Percentiles rank a stretch among this genome's conserved stretches.
These are phyloP conservation scores for Tringa solitaria DNA, from an alignment of 2,113 vertebrate species.

Conservation along the genomic window DNA sequence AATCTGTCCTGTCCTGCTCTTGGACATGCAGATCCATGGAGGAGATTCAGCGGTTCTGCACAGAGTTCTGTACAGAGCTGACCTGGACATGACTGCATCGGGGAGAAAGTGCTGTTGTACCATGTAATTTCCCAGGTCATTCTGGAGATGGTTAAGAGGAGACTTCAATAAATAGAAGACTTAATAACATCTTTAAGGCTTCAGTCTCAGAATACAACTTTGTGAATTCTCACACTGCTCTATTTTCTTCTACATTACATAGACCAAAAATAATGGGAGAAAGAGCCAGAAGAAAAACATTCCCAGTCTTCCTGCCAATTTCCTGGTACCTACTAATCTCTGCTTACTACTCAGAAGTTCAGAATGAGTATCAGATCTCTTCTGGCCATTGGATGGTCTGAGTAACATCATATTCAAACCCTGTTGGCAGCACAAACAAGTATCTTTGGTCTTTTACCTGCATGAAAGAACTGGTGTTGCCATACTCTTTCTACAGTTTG, in stretches of 20 bases:
- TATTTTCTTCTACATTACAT: not conserved
- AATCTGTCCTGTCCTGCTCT: not conserved
- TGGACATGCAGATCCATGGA: not conserved
- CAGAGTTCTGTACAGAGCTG: not conserved
- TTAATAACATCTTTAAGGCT: not conserved
- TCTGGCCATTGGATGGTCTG: not conserved
- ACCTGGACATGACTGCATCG: not conserved
- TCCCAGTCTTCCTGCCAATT: not conserved
- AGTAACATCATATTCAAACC: not conserved
- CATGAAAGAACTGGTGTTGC: not conserved
- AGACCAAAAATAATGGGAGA: not conserved
- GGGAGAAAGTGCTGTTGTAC: not conserved
- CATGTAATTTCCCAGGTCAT: not conserved
- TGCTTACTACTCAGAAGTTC: not conserved
- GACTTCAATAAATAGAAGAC: not conserved
- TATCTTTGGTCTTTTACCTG: not conserved
- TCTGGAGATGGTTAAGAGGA: not conserved
- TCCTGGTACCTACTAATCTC: not conserved
- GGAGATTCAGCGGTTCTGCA: not conserved
- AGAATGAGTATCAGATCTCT: not conserved
- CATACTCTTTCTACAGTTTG: not conserved
- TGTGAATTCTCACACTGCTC: not conserved
- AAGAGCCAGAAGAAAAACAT: constrained; percentile 17
- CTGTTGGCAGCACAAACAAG: not conserved
- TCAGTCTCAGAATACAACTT: not conserved